phyloP scores from a whole-genome alignment of 1,140 invertebrate genomes.

The Vollenhovia emeryi region DNA sequence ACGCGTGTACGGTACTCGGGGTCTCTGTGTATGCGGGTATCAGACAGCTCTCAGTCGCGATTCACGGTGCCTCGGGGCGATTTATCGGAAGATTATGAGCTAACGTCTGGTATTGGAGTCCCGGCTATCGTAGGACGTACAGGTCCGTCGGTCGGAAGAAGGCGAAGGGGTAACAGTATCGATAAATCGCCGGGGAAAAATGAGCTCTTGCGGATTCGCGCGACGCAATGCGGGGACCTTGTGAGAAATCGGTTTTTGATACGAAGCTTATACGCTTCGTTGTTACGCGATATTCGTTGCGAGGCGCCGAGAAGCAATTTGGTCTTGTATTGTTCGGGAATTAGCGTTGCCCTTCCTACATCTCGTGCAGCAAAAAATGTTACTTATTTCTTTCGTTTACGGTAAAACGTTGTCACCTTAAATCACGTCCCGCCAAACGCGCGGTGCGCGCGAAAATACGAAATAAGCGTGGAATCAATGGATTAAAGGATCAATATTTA shows the following conservation, averaged over 20 bases:
- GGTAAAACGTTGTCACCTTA: neutral
- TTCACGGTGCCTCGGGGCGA: constrained; percentile 54
- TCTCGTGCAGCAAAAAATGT: neutral
- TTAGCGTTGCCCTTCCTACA: neutral
- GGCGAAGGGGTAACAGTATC: constrained; percentile 58
- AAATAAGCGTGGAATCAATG: neutral
- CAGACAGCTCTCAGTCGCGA: constrained; percentile 18
- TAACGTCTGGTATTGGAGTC: constrained; percentile 59
- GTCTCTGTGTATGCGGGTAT: constrained; percentile 12
- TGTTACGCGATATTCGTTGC: constrained; percentile 18
- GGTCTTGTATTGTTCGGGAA: neutral
- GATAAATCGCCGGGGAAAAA: constrained; percentile 69
- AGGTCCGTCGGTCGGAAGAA: constrained; percentile 53
- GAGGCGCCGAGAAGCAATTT: neutral
- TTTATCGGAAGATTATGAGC: constrained; percentile 72
- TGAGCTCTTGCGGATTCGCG: constrained; percentile 48
- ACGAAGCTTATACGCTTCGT: neutral
- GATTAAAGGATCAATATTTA: constrained; percentile 39
- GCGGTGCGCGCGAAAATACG: neutral
- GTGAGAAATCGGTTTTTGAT: constrained; percentile 65
- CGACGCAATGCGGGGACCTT: neutral
- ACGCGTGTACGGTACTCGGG: neutral
- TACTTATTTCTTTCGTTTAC: neutral
- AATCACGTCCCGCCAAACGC: neutral
- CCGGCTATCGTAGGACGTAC: constrained; percentile 40